These are phyloP conservation scores for Chlorodrepanis virens DNA, from an alignment of 2,113 vertebrate species.

Conservation along the genomic window DNA sequence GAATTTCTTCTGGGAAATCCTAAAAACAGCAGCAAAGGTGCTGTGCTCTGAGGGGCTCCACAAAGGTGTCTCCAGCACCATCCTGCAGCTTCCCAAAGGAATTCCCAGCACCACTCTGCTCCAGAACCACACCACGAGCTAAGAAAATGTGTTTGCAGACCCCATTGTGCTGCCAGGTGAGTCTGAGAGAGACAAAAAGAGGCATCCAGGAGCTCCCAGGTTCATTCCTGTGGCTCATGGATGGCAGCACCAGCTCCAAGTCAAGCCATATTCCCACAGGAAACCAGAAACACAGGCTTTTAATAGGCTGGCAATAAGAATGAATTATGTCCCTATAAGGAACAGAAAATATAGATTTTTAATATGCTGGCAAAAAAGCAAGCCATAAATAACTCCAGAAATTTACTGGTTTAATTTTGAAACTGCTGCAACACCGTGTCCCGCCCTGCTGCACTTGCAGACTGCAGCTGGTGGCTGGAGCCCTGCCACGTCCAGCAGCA, in stretches of 20 bases:
- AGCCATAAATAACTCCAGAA: background rate
- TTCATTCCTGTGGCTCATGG: background rate
- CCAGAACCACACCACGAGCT: background rate
- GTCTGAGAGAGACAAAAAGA: accelerated
- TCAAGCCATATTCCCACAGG: background rate
- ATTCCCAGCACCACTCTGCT: background rate
- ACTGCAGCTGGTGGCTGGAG: background rate
- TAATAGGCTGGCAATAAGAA: background rate
- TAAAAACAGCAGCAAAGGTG: background rate
- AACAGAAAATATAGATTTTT: background rate
- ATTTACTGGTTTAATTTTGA: background rate
- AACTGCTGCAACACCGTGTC: background rate
- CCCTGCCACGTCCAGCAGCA: background rate
- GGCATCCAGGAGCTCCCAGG: background rate
- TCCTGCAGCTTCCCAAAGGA: background rate
- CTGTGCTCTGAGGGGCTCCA: background rate
- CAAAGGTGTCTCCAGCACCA: background rate
- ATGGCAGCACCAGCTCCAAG: background rate
- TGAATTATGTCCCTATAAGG: background rate
- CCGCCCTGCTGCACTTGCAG: background rate
- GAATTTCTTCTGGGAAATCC: background rate
- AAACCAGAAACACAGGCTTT: background rate
- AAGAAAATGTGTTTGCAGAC: background rate
- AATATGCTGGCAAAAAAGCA: background rate
- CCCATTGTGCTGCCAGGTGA: accelerated